phyloP scores from a whole-genome alignment of 2,797 vertebrate genomes.

The Gymnopithys bicolor region DNA sequence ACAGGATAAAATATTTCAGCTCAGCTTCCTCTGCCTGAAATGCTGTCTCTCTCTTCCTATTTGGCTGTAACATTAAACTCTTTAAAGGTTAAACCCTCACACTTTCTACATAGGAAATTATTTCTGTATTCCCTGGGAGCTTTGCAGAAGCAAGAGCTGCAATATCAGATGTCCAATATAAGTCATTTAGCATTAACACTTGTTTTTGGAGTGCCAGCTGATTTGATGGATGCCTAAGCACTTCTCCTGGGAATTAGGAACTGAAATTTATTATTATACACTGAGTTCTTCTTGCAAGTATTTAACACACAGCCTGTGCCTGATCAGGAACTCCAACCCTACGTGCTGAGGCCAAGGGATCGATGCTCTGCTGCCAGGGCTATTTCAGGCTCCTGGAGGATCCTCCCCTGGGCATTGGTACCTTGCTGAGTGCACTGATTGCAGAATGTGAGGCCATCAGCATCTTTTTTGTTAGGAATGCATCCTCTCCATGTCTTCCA shows the following conservation, averaged over 20 bases:
- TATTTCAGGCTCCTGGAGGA: slow-evolving; percentile 1
- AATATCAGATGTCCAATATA: background rate
- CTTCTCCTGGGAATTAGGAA: background rate
- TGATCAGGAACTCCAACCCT: background rate
- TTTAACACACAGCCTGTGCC: background rate
- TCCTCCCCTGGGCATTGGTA: background rate
- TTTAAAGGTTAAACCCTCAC: slow-evolving; percentile 1
- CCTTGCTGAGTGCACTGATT: background rate
- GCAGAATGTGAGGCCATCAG: background rate
- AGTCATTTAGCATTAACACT: background rate
- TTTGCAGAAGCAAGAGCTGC: background rate
- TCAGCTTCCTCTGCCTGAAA: background rate
- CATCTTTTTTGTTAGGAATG: background rate
- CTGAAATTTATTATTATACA: background rate
- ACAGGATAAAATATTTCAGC: background rate
- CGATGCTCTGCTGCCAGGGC: background rate
- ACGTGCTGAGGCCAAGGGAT: background rate
- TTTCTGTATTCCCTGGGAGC: slow-evolving; percentile 8
- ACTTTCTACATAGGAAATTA: background rate
- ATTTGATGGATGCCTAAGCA: background rate
- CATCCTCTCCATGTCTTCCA: background rate
- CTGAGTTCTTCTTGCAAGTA: background rate
- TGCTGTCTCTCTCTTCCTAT: background rate
- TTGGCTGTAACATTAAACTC: background rate
- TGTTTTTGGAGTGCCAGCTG: background rate